Percentiles rank a stretch among this genome's conserved stretches.
These are phyloP conservation scores for Epistrophe grossulariae DNA, from an alignment of 2,888 invertebrate species.

Conservation along the genomic window DNA sequence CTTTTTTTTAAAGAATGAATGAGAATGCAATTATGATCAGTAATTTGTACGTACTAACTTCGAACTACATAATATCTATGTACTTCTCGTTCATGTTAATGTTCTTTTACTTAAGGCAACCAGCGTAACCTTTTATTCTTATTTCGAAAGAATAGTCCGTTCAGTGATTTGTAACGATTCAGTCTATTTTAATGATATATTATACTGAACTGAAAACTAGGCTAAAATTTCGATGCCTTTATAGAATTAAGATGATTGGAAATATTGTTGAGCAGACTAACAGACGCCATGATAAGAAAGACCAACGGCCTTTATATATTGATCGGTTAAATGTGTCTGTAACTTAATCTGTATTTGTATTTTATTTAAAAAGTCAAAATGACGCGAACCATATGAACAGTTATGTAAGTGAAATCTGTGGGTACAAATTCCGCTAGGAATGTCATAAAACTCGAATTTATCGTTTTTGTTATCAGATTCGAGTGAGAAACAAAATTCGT, in stretches of 20 bases:
- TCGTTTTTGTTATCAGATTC: not conserved
- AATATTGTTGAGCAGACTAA: conserved; percentile 12
- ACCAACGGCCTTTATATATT: not conserved
- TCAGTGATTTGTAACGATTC: not conserved
- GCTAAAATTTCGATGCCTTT: not conserved
- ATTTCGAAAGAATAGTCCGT: not conserved
- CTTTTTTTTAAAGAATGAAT: no score
- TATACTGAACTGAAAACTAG: not conserved
- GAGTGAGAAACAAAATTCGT: not conserved
- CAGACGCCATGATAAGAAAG: conserved; percentile 23
- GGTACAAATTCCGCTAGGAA: not conserved
- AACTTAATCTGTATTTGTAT: not conserved
- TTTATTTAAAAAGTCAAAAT: not conserved
- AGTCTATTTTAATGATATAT: not conserved
- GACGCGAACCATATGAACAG: not conserved
- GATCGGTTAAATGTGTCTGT: not conserved
- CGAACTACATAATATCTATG: no score
- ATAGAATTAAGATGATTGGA: not conserved
- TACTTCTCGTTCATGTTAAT: not conserved
- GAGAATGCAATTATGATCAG: no score
- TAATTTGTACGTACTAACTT: no score
- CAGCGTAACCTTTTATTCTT: not conserved
- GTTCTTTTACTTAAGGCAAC: no score
- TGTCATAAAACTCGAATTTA: not conserved
- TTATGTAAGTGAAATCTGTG: not conserved